These are phyloP conservation scores for Sminthurides bifidus DNA, from an alignment of 1,140 invertebrate species.

Conservation along the genomic window DNA sequence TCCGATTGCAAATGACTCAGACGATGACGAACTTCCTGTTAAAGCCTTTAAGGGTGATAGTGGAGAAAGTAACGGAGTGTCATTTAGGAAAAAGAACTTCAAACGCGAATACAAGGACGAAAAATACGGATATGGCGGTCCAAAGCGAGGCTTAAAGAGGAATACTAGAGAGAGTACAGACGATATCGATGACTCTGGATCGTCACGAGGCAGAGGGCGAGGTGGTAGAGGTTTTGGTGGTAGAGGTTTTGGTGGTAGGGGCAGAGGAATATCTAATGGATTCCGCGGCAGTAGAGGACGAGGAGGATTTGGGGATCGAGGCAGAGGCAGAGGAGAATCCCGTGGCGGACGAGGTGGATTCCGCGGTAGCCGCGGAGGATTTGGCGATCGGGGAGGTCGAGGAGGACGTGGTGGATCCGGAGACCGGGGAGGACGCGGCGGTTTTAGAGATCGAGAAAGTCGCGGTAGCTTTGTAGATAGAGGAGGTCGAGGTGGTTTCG, in stretches of 20 bases:
- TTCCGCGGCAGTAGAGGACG: neutral
- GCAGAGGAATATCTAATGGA: neutral
- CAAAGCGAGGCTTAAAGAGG: constrained; percentile 76
- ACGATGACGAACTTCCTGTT: no score
- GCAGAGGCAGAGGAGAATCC: neutral
- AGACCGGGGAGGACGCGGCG: neutral
- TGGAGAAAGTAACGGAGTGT: no score
- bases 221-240: neutral
- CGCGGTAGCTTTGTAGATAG: no score
- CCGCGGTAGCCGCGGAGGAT: neutral
- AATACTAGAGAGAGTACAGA: constrained; percentile 66
- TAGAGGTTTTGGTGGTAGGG: neutral
- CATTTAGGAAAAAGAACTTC: neutral
- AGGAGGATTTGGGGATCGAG: neutral
- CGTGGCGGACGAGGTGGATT: neutral
- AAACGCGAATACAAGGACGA: constrained; percentile 57
- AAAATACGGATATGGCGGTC: constrained; percentile 91
- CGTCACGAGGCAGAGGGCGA: constrained; percentile 15
- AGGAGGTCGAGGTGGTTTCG: neutral
- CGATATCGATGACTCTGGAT: constrained; percentile 11
- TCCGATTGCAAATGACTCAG: no score
- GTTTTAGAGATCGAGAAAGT: no score
- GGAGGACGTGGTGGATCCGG: neutral
- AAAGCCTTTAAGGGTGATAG: no score
- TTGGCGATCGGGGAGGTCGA: neutral